Conservation (phyloP, 2,888 invertebrate species). For the Crepidodera aurea region DNA sequence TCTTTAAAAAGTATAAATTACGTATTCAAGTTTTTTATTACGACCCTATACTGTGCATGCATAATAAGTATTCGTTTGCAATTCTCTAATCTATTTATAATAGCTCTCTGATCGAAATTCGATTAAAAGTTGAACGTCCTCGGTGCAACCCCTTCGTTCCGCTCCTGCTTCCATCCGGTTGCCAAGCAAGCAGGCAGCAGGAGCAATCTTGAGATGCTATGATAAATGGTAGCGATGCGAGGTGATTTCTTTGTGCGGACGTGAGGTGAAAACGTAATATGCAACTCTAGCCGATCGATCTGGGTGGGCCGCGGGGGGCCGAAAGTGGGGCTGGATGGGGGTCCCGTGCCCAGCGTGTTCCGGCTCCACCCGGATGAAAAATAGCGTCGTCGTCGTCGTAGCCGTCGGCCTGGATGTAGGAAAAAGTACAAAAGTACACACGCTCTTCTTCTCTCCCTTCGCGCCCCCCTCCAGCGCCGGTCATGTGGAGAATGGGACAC, state of each 20-base stretch:
- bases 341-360: conserved; percentile 40
- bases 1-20: no score
- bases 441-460: conserved; percentile 51
- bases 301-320: conserved; percentile 43
- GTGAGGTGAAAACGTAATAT: conserved; percentile 57
- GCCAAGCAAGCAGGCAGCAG: conserved; percentile 36
- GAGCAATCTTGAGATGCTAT: conserved; percentile 48
- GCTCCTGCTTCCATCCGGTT: conserved; percentile 31
- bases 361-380: conserved; percentile 62
- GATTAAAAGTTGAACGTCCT: conserved; percentile 4
- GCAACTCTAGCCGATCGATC: conserved; percentile 49
- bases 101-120: conserved; percentile 4
- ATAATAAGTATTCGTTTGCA: not conserved
- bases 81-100: not conserved
- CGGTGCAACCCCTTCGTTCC: conserved; percentile 15
- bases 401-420: conserved; percentile 50
- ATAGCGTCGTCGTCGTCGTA: conserved; percentile 53
- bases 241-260: conserved; percentile 58
- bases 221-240: conserved; percentile 56
- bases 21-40: no score
- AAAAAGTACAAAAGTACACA: conserved; percentile 60
- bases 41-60: no score
- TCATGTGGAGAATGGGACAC: conserved; percentile 56
- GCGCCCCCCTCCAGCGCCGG: conserved; percentile 43
- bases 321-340: conserved; percentile 2